Evolutionary conservation across 1,140 invertebrate species (phyloP), one percentile per base, ranked within the genome.

Genomic region (Meloidogyne hapla): DNA sequence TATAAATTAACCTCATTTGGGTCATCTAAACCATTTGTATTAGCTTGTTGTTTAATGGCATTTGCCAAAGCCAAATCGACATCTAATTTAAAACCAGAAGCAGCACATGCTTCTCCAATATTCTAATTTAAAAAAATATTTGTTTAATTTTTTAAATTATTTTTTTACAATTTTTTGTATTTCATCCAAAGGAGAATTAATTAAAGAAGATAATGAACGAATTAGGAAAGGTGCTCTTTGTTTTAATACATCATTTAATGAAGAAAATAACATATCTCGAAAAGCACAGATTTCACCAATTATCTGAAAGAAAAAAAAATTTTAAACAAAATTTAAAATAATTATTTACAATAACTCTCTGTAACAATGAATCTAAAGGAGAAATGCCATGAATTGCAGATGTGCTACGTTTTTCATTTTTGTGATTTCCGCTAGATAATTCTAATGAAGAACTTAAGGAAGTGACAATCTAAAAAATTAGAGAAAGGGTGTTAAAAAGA

Each of bases 281-380:
- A 99, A 99, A 81, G 94, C 94, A 78, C 98, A 89, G 77, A 99
- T 95, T 0, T 98, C 95, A 2, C 96, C 96, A 83, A 98, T 94
- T 79, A 98, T 73, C 48, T 56, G 5, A n/a, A 18, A 48, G 2
- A 48, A 48, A 48, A 65, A 64, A 0, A 65, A 25, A 13, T 4
- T 65, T 65, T 28, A 1, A 28, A 38, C 0, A 21, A 23, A 28
- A 28, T 65, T 28, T 28, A 6, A 8, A 26, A 65, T 6, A 28
- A 38, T 10, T 18, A 64, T 64, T 63, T 38, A 74, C 98, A 13
- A 94, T 97, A 91, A 99, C 96, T 78, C 96, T 90, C 87, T 96
- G 93, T 12, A 99, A 88, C 25, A 98, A 70, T 8, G 86, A 84
- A 62, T 87, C 86, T 12, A 86, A 77, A 12, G 83, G 73, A 21